Percentiles rank a stretch among this genome's conserved stretches.
Evolutionary conservation across 2,113 vertebrate species (phyloP).

Genomic region (Girardinichthys multiradiatus): DNA sequence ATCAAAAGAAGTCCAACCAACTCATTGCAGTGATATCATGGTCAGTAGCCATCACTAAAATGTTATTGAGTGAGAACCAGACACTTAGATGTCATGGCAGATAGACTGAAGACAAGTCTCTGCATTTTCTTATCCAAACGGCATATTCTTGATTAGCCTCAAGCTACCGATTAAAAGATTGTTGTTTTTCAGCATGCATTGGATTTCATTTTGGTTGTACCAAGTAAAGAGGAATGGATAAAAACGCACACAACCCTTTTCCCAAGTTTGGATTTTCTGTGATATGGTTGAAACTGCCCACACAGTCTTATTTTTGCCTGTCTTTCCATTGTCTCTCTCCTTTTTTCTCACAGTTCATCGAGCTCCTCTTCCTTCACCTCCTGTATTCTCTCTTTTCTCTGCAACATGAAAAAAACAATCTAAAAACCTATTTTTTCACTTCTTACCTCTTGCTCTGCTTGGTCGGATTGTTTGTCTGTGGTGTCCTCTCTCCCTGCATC

Average conservation of each 20-base stretch:
- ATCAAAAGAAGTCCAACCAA: constrained; percentile 47
- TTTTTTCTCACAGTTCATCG: too few species aligned
- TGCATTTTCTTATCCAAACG: background rate
- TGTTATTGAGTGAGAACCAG: background rate
- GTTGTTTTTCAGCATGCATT: too few species aligned
- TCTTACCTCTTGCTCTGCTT: background rate
- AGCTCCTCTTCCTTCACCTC: too few species aligned
- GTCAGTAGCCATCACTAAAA: constrained; percentile 31
- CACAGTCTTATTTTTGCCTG: background rate
- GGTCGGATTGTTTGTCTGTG: background rate
- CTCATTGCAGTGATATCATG: constrained; percentile 27
- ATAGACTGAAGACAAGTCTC: background rate
- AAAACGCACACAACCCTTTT: background rate
- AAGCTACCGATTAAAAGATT: too few species aligned
- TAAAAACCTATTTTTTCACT: background rate
- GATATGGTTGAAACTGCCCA: background rate
- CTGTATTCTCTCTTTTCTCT: too few species aligned
- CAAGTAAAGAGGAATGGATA: background rate
- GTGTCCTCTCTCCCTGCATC: too few species aligned
- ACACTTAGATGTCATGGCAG: background rate
- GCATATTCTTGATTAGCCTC: too few species aligned
- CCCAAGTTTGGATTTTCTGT: background rate
- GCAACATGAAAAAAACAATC: too few species aligned
- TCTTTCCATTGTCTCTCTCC: background rate
- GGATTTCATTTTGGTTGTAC: too few species aligned